Conservation (phyloP, 2,113 vertebrate genomes). For the Chamaetylas fuelleborni region DNA sequence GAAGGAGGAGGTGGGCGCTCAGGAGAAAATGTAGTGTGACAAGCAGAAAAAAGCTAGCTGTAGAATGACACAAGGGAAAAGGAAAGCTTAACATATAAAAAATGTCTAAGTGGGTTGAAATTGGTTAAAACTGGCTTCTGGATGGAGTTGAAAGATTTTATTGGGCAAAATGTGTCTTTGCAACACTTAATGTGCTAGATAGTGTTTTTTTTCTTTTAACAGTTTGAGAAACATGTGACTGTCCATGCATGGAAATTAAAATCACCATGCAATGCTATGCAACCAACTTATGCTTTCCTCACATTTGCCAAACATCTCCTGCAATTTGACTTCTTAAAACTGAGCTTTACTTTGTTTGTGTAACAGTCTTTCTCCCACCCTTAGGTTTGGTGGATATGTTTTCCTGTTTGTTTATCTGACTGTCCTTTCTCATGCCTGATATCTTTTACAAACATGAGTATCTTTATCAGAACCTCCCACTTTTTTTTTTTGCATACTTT, state of each 20-base stretch:
- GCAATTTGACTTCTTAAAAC: not conserved
- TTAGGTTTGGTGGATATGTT: not conserved
- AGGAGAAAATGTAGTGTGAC: not conserved
- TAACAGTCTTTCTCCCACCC: not conserved
- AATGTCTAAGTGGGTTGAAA: not conserved
- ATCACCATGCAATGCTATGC: not conserved
- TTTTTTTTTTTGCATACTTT: not conserved
- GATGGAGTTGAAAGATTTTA: not conserved
- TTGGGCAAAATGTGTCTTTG: not conserved
- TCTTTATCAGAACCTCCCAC: conserved; percentile 29
- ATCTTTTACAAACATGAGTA: conserved; percentile 41
- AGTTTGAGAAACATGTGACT: not conserved
- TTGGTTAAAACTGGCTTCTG: not conserved
- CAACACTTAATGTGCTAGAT: not conserved
- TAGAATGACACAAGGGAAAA: not conserved
- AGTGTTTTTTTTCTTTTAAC: not conserved
- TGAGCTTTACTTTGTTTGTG: not conserved
- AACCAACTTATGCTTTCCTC: not conserved
- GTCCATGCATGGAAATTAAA: not conserved
- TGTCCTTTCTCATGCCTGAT: not conserved
- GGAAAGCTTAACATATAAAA: not conserved
- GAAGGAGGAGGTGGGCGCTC: not conserved
- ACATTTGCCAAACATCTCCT: not conserved
- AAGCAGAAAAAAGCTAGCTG: not conserved
- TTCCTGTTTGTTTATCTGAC: conserved; percentile 22